Percentiles rank a stretch among this genome's conserved stretches.
phyloP scores from a whole-genome alignment of 2,797 vertebrate species.

The Lepidocolaptes lacrymiger region DNA sequence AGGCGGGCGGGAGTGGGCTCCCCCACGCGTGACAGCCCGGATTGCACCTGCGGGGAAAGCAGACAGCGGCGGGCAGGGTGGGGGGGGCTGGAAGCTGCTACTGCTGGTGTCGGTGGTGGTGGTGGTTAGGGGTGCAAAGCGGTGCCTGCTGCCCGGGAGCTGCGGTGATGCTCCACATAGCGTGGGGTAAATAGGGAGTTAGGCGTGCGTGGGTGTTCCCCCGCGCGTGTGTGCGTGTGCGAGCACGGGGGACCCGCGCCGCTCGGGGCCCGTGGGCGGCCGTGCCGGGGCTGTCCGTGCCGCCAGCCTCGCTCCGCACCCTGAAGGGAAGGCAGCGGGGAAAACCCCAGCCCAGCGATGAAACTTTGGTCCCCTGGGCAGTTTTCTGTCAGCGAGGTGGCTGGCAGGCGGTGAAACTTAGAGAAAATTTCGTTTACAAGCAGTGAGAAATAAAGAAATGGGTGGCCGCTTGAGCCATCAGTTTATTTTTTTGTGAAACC shows the following conservation, averaged over 20 bases:
- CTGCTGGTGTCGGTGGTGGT: not conserved
- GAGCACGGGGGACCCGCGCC: not conserved
- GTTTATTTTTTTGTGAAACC: not conserved
- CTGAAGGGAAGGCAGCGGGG: not conserved
- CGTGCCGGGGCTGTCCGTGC: not conserved
- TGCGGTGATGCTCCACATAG: not conserved
- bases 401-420: not conserved
- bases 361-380: not conserved
- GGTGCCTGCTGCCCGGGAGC: not conserved
- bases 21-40: not conserved
- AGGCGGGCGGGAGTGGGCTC: not conserved
- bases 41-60: not conserved
- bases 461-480: not conserved
- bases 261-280: not conserved
- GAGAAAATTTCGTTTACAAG: not conserved
- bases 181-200: not conserved
- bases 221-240: not conserved
- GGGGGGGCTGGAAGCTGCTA: too few relatives aligned
- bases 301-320: not conserved
- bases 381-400: not conserved
- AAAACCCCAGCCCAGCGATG: not conserved
- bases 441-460: not conserved
- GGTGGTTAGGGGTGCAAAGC: not conserved
- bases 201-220: not conserved
- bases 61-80: not conserved